Percentiles rank a stretch among this genome's conserved stretches.
Evolutionary conservation across 30 jellyfish, hydroid and myxozoan species (phyloP).

Genomic region (Aurelia coerulea): DNA sequence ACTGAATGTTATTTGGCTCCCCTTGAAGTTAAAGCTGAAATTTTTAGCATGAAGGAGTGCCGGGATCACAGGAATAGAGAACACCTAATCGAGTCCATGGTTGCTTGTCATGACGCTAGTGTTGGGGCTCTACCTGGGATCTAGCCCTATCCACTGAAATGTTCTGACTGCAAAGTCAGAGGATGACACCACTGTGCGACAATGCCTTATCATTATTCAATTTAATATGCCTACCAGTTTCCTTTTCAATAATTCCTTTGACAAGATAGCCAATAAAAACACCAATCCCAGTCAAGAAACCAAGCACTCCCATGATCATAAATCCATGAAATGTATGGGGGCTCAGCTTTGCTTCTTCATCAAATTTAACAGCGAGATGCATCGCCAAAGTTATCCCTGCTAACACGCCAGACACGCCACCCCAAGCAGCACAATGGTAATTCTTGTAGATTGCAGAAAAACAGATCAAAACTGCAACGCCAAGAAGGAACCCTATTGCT

Average conservation of each 20-base stretch:
- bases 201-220: too few relatives aligned
- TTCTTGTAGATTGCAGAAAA: conserved; percentile 60
- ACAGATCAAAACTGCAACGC: conserved; percentile 62
- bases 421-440: conserved; percentile 87
- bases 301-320: conserved; percentile 65
- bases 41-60: too few relatives aligned
- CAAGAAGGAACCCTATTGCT: conserved; percentile 73
- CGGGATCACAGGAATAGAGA: too few relatives aligned
- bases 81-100: too few relatives aligned
- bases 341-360: conserved; percentile 43
- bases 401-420: conserved; percentile 71
- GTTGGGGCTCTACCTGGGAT: too few relatives aligned
- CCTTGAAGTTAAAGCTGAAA: too few relatives aligned
- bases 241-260: conserved; percentile 83
- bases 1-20: too few relatives aligned
- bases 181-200: too few relatives aligned
- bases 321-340: conserved; percentile 54
- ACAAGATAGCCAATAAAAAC: conserved; percentile 73
- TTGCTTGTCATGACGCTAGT: too few relatives aligned
- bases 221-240: conserved; percentile 68
- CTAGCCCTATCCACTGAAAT: too few relatives aligned
- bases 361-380: conserved; percentile 83
- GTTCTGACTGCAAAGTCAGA: too few relatives aligned
- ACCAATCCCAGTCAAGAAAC: conserved; percentile 70
- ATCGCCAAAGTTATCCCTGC: conserved; percentile 72